Conservation (phyloP, 2,888 invertebrate genomes). For the Diarsia brunnea region DNA sequence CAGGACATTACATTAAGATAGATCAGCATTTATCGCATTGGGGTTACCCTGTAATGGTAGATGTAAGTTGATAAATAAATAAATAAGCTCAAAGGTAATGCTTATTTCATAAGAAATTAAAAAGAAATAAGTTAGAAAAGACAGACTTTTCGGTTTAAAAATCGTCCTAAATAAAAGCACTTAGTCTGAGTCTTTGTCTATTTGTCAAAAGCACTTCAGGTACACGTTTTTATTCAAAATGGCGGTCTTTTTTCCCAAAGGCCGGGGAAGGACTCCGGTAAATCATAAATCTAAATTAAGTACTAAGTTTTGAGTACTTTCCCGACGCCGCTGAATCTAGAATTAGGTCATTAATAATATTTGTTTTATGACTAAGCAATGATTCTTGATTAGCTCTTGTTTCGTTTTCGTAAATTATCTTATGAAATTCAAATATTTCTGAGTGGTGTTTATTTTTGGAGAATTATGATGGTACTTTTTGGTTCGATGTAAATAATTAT, state of each 20-base stretch:
- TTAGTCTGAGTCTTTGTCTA: neutral
- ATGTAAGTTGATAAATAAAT: no score
- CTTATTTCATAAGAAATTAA: no score
- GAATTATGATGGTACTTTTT: neutral
- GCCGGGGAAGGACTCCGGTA: slow-evolving; percentile 1
- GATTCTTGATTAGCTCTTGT: slow-evolving; percentile 45
- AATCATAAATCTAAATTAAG: slow-evolving; percentile 70
- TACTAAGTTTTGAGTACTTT: slow-evolving; percentile 64
- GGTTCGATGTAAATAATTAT: neutral
- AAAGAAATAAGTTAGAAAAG: neutral
- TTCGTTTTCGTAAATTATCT: slow-evolving; percentile 36
- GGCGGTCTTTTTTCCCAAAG: slow-evolving; percentile 23
- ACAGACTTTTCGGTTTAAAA: neutral
- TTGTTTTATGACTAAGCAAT: slow-evolving; percentile 47
- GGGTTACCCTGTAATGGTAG: no score
- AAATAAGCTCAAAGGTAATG: no score
- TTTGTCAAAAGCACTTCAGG: neutral
- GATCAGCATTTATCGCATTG: no score
- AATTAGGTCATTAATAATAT: slow-evolving; percentile 65
- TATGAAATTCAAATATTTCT: slow-evolving; percentile 22
- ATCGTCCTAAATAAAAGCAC: slow-evolving; percentile 10
- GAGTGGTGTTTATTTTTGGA: slow-evolving; percentile 12
- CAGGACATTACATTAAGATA: no score
- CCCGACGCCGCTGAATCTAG: slow-evolving; percentile 61
- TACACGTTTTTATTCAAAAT: slow-evolving; percentile 28